phyloP scores from a whole-genome alignment of 2,888 invertebrate species.

The Nomada ruficornis region DNA sequence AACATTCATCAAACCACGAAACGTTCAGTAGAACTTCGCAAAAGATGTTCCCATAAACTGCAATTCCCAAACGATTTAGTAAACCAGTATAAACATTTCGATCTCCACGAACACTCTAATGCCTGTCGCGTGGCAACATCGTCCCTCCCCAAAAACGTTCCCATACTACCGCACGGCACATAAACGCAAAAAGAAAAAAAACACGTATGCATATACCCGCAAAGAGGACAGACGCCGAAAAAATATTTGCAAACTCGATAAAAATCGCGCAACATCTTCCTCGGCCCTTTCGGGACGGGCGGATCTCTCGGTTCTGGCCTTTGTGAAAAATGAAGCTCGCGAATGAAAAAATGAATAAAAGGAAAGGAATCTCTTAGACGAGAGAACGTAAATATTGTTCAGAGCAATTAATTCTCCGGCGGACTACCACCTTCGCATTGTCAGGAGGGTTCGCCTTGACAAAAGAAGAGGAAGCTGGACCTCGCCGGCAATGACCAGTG shows the following conservation, averaged over 20 bases:
- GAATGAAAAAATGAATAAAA: constrained; percentile 5
- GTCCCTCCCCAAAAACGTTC: not conserved
- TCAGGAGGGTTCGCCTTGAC: constrained; percentile 62
- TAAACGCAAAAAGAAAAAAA: not conserved
- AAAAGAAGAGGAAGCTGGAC: constrained; percentile 58
- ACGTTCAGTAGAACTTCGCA: too few species aligned
- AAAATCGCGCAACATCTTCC: constrained; percentile 60
- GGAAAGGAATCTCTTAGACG: constrained; percentile 58
- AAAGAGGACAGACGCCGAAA: constrained; percentile 7
- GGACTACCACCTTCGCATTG: constrained; percentile 68
- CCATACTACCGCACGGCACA: not conserved
- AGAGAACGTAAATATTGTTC: constrained; percentile 75
- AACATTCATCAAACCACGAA: not conserved
- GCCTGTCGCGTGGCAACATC: constrained; percentile 49
- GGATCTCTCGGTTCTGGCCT: constrained; percentile 4
- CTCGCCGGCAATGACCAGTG: constrained; percentile 48
- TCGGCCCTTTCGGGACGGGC: constrained; percentile 21
- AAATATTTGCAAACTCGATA: constrained; percentile 40
- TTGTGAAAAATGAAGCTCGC: not conserved
- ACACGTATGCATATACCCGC: not conserved
- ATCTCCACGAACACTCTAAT: not conserved
- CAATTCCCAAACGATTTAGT: not conserved
- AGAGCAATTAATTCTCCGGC: constrained; percentile 74
- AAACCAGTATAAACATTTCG: not conserved
- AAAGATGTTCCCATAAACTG: too few species aligned